Evolutionary conservation across 1,140 invertebrate genomes (phyloP), one percentile per base, ranked within the genome.

Genomic region (Eurosta solidaginis): DNA sequence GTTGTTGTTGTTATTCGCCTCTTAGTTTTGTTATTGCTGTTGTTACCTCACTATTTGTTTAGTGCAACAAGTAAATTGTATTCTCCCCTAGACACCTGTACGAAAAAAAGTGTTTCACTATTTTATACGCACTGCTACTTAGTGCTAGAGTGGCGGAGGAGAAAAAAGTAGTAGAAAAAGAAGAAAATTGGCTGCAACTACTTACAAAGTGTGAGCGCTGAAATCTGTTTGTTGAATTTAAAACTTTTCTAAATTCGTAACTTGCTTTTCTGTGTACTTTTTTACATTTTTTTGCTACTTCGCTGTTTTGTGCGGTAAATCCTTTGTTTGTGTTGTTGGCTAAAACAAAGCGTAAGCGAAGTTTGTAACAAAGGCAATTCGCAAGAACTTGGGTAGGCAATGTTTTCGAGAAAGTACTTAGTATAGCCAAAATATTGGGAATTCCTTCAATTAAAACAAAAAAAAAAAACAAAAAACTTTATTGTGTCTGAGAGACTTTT

Each of bases 31-130:
- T 3, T n/a, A 3, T 17, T 47, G 45, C 12, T 47, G 45, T n/a
- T 4, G 45, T 14, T 52, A 17, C 49, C 10, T 22, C 4, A 6
- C 4, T 52, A 10, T 52, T 20, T 52, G 49, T 10, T 5, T 5
- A 52, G 6, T 33, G 59, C 59, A 68, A 68, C 59, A 68, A 33
- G 59, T 68, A 29, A 68, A 68, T 68, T 68, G n/a, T 14, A 40
- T 22, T 52, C 49, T 25, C 49, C n/a, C 54, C 25, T 63, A 20
- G n/a, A 68, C 59, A 68, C 59, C 59, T 68, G 59, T 40, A 42
- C 27, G 36, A 29, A 36, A n/a, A 36, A 68, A 68, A 68, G 33
- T 68, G 36, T 68, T 42, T 17, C n/a, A 33, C 33, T 68, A 20
- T 68, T 68, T 68, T 40, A 17, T 20, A 20, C 36, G 9, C n/a